Evolutionary conservation across 2,113 vertebrate genomes (phyloP), one percentile per base, ranked within the genome.

Genomic region (Hepsetus odoe): DNA sequence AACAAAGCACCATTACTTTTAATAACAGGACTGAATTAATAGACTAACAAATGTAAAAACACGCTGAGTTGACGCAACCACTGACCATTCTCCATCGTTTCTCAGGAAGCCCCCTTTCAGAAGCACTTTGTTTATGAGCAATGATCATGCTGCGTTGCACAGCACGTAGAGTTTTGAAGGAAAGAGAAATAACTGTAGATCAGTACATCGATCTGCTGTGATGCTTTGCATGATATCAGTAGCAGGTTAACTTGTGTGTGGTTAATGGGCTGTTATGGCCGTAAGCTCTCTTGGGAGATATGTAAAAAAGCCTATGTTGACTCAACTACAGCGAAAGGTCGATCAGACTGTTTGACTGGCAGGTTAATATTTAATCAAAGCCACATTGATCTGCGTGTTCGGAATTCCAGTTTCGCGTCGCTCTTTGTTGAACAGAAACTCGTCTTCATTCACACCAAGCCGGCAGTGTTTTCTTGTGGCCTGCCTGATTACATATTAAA

Each of bases 321-420:
- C 49, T 55, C 61, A 55, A 40, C 61, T 66, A 14, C 73, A 38
- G 46, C 38, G 33, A 30, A 66, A 66, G 64, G 66, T 66, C 66
- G 44, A 69, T 49, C 74, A 35, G 32, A 38, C 74, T 55, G 32
- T 51, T 76, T 14, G 33, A 53, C 46, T 55, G 20, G 46, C 30
- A 66, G 74, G 46, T 76, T 76, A 76, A 76, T 66, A 65, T 76
- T 76, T 76, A 66, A 76, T 66, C 40, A 76, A 1, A 4, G n/a
- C 74, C 33, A 32, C 16, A 66, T 55, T 40, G 74, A 55, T 76
- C 58, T 13, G 46, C 18, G 32, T 38, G 22, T 66, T 66, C 28
- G 32, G 14, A 26, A 65, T 76, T 65, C 61, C 61, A 65, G 33
- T 58, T 72, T 55, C 18, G 5, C 38, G 7, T 4, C 26, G 12